Evolutionary conservation across 2,113 vertebrate genomes (phyloP).

Genomic region (Herpetotheres cachinnans): DNA sequence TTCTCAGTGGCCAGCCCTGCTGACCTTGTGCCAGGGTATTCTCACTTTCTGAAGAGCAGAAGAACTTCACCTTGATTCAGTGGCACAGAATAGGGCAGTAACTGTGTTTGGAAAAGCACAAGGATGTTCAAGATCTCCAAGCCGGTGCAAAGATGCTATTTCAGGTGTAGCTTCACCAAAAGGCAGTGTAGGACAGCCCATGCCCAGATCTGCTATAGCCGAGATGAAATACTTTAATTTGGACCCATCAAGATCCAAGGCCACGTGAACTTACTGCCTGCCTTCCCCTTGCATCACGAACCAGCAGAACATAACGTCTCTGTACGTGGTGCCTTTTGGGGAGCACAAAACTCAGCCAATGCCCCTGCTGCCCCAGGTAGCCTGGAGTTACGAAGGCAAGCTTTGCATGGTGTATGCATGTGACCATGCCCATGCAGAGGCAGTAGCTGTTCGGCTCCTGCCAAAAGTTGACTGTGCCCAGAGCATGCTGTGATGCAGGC

Average conservation of each 20-base stretch:
- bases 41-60: background rate
- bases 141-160: background rate
- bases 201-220: background rate
- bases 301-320: background rate
- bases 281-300: background rate
- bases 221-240: background rate
- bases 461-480: background rate
- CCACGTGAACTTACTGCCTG: background rate
- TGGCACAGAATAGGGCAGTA: background rate
- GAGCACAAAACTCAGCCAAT: background rate
- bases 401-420: fast-evolving
- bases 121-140: background rate
- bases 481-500: background rate
- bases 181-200: background rate
- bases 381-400: background rate
- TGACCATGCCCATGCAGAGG: fast-evolving
- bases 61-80: background rate
- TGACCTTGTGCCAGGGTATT: background rate
- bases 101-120: background rate
- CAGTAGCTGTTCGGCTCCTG: background rate
- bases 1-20: background rate
- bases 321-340: background rate
- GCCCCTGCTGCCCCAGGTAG: background rate
- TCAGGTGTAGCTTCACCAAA: background rate
- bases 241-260: background rate